Evolutionary conservation across 2,888 invertebrate genomes (phyloP).

Genomic region (Brassicogethes aeneus): DNA sequence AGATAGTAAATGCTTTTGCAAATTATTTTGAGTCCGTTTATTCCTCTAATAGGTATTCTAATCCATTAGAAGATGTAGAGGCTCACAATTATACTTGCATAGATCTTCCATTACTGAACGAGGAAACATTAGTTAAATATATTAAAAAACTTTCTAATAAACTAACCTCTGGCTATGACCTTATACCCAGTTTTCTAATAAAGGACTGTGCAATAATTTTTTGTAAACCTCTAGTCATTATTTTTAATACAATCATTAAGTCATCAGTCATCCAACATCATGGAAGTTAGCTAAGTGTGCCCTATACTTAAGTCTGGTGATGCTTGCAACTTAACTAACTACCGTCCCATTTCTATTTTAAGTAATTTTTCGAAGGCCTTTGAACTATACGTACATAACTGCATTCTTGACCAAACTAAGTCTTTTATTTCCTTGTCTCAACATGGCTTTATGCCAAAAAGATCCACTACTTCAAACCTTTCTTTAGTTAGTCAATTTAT

Average conservation of each 20-base stretch:
- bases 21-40: slow-evolving; percentile 6
- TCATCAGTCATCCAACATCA: neutral
- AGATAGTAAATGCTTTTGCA: slow-evolving; percentile 6
- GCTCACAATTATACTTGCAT: neutral
- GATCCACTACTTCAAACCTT: slow-evolving; percentile 5
- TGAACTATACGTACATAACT: slow-evolving; percentile 1
- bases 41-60: neutral
- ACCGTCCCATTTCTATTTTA: slow-evolving; percentile 5
- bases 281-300: slow-evolving; percentile 3
- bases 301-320: slow-evolving; percentile 6
- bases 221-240: neutral
- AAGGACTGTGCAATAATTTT: slow-evolving; percentile 4
- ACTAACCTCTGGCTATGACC: neutral
- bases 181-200: slow-evolving; percentile 3
- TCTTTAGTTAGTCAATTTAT: neutral
- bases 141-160: slow-evolving; percentile 1
- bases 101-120: neutral
- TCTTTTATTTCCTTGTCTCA: slow-evolving; percentile 2
- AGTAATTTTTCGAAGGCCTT: slow-evolving; percentile 7
- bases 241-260: slow-evolving; percentile 3
- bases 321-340: slow-evolving; percentile 2
- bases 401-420: slow-evolving; percentile 1
- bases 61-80: neutral
- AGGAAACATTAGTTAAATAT: neutral
- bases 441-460: slow-evolving; percentile 5